phyloP scores from a whole-genome alignment of 2,113 vertebrate genomes.

The Noctilio leporinus region DNA sequence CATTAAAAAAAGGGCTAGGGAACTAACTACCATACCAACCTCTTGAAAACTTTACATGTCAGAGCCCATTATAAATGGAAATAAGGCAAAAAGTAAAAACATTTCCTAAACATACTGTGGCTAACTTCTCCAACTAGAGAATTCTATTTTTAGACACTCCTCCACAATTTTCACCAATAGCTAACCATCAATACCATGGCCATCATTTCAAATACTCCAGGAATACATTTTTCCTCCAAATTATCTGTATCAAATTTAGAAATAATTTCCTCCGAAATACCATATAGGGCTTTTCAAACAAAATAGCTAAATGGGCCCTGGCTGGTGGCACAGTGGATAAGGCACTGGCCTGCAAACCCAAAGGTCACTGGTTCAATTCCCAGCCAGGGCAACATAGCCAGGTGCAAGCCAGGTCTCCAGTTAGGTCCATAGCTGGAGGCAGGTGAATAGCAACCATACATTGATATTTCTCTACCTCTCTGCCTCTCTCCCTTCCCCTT shows the following conservation, averaged over 20 bases:
- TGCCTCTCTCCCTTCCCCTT: too few species aligned
- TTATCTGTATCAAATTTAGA: background rate
- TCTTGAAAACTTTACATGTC: background rate
- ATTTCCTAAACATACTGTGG: background rate
- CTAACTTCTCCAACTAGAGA: background rate
- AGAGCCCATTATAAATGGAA: background rate
- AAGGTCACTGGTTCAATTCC: too few species aligned
- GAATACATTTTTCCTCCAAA: background rate
- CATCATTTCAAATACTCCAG: background rate
- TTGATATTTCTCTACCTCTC: too few species aligned
- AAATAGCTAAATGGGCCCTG: background rate
- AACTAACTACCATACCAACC: background rate
- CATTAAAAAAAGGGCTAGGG: background rate
- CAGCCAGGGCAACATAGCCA: too few species aligned
- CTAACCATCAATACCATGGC: background rate
- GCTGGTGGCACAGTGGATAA: too few species aligned
- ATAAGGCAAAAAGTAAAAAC: background rate
- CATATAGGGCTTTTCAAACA: background rate
- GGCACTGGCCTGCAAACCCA: too few species aligned
- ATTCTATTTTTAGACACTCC: background rate
- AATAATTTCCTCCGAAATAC: background rate
- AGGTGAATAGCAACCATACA: too few species aligned
- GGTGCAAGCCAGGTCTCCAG: too few species aligned
- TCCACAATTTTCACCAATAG: background rate
- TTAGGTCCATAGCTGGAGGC: too few species aligned